Evolutionary conservation across 2,797 vertebrate species (phyloP), one percentile per base, ranked within the genome.

Genomic region (Pteronotus mesoamericanus): DNA sequence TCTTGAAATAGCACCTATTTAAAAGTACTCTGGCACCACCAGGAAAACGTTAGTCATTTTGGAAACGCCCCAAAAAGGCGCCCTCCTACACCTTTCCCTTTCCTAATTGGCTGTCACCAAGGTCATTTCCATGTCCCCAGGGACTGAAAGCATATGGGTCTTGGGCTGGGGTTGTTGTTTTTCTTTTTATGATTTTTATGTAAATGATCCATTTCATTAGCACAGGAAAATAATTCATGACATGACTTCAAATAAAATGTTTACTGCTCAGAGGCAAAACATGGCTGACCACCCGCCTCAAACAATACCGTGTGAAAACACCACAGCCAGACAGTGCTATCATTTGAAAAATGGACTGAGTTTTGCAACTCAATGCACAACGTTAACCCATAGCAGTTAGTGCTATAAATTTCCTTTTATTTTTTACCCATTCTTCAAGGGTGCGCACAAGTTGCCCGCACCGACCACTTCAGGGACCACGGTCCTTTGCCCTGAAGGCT

Each of bases 201-300:
- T 10, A 96, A 96, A 97, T 95, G 94, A 97, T 91, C 94, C 94
- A 97, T 98, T 98, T 98, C 98, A 98, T 96, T 97, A 98, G 82
- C 89, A 97, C 89, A 94, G 95, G 96, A 97, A 98, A 97, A 77
- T 92, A 97, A 96, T 95, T 91, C 72, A 96, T 93, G 92, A 86
- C 57, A 84, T 94, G 95, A 92, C 89, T 98, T 96, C 72, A 97
- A 97, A 88, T 96, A 88, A 92, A 97, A 85, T 95, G 87, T 97
- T 98, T 68, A 85, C 74, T 71, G 95, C 96, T 96, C 95, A 95
- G 96, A 98, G 98, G 97, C 91, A 94, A 97, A 97, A 95, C 91
- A 93, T 18, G 74, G 80, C 95, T 84, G 88, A 75, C 80, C 93
- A 86, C 85, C 90, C 93, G 69, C 87, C 75, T 94, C 88, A 42